These are phyloP conservation scores for Cettia cetti DNA, from an alignment of 2,113 vertebrate species.

Conservation along the genomic window DNA sequence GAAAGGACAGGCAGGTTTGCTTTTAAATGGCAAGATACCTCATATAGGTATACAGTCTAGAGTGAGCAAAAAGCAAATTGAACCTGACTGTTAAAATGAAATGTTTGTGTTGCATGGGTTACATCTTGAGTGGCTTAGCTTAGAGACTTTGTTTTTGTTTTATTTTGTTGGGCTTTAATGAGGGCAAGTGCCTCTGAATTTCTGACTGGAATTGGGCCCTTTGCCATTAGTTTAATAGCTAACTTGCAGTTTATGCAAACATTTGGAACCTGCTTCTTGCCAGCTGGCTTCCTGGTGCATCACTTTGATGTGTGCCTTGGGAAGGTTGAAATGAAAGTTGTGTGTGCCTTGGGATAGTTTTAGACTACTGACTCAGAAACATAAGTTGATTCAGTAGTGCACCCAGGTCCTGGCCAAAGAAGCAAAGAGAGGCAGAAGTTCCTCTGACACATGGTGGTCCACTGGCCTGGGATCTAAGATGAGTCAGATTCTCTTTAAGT, in stretches of 20 bases:
- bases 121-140: constrained; percentile 14
- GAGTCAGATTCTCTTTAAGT: neutral
- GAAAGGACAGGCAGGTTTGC: neutral
- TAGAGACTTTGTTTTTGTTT: constrained; percentile 31
- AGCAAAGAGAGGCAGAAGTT: neutral
- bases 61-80: neutral
- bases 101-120: neutral
- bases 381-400: neutral
- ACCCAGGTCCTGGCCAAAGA: neutral
- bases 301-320: constrained; percentile 43
- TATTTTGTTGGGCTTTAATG: constrained; percentile 42
- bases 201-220: constrained; percentile 10
- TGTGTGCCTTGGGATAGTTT: constrained; percentile 52
- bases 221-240: constrained; percentile 46
- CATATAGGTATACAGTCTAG: neutral
- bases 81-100: neutral
- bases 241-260: constrained; percentile 52
- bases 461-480: neutral
- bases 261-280: constrained; percentile 20
- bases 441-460: neutral
- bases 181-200: constrained; percentile 15
- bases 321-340: constrained; percentile 55
- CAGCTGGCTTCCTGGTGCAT: constrained; percentile 36
- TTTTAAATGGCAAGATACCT: neutral
- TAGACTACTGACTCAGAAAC: constrained; percentile 48